phyloP scores from a whole-genome alignment of 2,888 invertebrate species.

The Troilus luridus region DNA sequence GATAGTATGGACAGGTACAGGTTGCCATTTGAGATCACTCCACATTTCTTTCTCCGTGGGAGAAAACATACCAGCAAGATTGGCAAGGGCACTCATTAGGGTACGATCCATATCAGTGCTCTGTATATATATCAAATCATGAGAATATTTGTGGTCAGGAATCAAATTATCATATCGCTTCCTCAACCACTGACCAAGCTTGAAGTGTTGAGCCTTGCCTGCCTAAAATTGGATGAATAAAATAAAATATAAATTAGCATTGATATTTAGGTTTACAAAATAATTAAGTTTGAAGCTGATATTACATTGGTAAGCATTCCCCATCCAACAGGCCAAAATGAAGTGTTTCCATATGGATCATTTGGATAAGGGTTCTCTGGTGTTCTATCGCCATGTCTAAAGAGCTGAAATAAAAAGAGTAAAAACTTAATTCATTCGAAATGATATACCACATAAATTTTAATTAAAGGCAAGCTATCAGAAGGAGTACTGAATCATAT shows the following conservation, averaged over 20 bases:
- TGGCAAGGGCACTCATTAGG: slow-evolving; percentile 79
- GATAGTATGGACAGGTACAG: slow-evolving; percentile 81
- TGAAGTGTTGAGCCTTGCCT: slow-evolving; percentile 77
- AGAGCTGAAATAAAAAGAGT: slow-evolving; percentile 72
- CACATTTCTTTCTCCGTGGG: slow-evolving; percentile 73
- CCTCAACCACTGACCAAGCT: slow-evolving; percentile 77
- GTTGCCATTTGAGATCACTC: slow-evolving; percentile 80
- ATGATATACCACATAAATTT: neutral
- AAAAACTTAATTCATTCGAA: neutral
- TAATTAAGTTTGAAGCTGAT: slow-evolving; percentile 67
- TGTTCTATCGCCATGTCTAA: slow-evolving; percentile 91
- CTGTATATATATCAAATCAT: slow-evolving; percentile 73
- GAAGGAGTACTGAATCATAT: too few species aligned
- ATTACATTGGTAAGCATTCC: slow-evolving; percentile 87
- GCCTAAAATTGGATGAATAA: slow-evolving; percentile 70
- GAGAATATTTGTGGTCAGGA: slow-evolving; percentile 52
- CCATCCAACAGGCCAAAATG: slow-evolving; percentile 87
- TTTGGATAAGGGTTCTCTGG: slow-evolving; percentile 85
- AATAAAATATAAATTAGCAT: neutral
- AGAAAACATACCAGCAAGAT: slow-evolving; percentile 81
- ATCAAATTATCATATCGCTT: slow-evolving; percentile 73
- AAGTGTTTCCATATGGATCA: slow-evolving; percentile 83
- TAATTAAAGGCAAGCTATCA: too few species aligned
- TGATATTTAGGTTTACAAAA: neutral
- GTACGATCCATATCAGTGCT: slow-evolving; percentile 83